Evolutionary conservation across 2,888 invertebrate species (phyloP).

Genomic region (Pomacea canaliculata): DNA sequence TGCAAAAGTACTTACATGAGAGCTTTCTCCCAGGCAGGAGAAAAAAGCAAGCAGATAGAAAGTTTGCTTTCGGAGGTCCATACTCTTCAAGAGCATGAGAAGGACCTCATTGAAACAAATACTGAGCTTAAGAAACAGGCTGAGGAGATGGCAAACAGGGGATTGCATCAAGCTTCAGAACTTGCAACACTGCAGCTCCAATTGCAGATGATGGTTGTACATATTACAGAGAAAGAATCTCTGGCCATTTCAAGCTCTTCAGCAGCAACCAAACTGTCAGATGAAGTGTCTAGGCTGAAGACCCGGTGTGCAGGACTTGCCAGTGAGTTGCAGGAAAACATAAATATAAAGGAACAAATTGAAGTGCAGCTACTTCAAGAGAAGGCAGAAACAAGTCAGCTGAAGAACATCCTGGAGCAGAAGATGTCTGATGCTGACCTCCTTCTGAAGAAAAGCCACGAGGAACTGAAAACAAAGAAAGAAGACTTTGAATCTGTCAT

Average conservation of each 20-base stretch:
- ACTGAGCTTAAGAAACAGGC: background rate
- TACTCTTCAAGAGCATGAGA: no score
- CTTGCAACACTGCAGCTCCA: background rate
- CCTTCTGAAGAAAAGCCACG: background rate
- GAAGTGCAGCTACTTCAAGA: background rate
- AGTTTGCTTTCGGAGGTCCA: no score
- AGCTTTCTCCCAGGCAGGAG: background rate
- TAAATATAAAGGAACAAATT: background rate
- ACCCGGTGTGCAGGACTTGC: background rate
- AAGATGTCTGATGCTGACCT: no score
- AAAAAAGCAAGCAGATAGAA: no score
- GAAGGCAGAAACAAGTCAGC: background rate
- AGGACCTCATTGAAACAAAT: background rate
- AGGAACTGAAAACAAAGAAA: background rate
- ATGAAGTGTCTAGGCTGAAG: background rate
- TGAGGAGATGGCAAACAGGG: background rate
- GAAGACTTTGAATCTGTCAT: background rate
- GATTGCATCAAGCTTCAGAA: background rate
- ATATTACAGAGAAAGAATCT: background rate
- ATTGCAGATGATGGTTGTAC: background rate
- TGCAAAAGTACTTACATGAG: background rate
- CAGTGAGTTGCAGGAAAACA: slow-evolving; percentile 16
- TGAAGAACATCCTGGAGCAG: background rate
- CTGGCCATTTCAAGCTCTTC: background rate
- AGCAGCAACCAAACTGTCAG: background rate